Conservation (phyloP, 2,888 invertebrate species). For the Drosophila rellima region DNA sequence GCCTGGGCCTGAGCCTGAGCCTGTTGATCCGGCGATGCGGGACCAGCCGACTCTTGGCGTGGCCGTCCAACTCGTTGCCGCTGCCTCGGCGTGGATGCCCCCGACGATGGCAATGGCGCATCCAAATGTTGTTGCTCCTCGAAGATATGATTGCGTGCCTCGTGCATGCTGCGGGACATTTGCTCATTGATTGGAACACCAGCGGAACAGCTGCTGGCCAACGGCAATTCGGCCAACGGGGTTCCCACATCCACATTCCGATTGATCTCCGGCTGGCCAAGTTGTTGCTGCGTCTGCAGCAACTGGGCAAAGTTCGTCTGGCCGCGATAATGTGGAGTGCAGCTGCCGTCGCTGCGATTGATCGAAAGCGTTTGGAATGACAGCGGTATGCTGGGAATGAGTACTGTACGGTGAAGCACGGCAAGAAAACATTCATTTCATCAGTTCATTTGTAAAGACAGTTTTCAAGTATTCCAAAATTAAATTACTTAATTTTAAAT, state of each 20-base stretch:
- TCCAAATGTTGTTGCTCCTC: slow-evolving; percentile 78
- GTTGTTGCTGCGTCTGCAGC: slow-evolving; percentile 88
- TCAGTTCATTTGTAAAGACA: neutral
- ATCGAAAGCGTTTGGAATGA: slow-evolving; percentile 95
- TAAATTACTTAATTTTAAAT: no score
- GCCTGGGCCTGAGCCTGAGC: slow-evolving; percentile 38
- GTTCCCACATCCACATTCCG: slow-evolving; percentile 81
- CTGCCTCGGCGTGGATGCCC: slow-evolving; percentile 43
- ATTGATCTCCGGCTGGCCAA: slow-evolving; percentile 82
- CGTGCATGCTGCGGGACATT: slow-evolving; percentile 86
- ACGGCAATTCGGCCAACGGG: slow-evolving; percentile 40
- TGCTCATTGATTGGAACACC: slow-evolving; percentile 83
- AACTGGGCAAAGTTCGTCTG: slow-evolving; percentile 93
- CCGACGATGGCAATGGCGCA: slow-evolving; percentile 26
- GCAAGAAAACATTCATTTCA: neutral
- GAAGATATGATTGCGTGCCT: slow-evolving; percentile 85
- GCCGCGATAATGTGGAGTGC: slow-evolving; percentile 93
- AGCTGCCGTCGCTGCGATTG: slow-evolving; percentile 94
- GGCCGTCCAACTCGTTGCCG: slow-evolving; percentile 53
- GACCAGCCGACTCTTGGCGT: slow-evolving; percentile 48
- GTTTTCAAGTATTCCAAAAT: no score
- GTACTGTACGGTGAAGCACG: slow-evolving; percentile 87
- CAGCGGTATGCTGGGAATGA: slow-evolving; percentile 93
- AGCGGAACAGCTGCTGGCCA: slow-evolving; percentile 42
- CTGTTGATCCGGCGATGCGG: slow-evolving; percentile 61